Base-by-base conservation (phyloP, 2,888 invertebrate genomes). In the Sphaerophoria rueppellii region DNA sequence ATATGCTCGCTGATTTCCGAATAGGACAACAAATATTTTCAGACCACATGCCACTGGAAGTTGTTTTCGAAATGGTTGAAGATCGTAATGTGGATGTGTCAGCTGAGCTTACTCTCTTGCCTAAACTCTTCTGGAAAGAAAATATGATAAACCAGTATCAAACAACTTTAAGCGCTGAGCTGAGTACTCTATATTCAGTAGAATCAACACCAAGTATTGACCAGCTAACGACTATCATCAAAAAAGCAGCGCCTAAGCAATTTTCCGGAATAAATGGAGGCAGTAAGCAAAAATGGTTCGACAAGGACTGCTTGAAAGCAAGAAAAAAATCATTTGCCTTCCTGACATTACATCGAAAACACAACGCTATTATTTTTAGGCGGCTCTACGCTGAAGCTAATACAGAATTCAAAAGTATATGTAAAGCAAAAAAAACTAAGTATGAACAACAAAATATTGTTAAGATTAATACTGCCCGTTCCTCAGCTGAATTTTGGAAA, bases 231-330 rank as follows among this genome's bases (percentile, higher is more conserved):
- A 4, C n/a, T 4, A 14, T 50, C n/a, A 50, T n/a, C 12, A 12
- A 46, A 46, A 46, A 46, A 46, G 11, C 46, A 11, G 46, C 46
- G 6, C 50, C 50, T 14, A n/a, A 6, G n/a, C n/a, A 50, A 14
- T 50, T 50, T 50, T 14, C 14, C n/a, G 50, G 50, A 50, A n/a
- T 14, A 6, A 50, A 50, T 6, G n/a, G 50, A 16, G 14, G 16
- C n/a, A 50, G 50, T 50, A 50, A 50, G 50, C 50, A 50, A 50
- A 50, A 50, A 16, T 50, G 50, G 14, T 50, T 50, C 14, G 50
- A 50, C 50, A 50, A 50, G 6, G 50, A 50, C 14, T 50, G 50
- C 50, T 14, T 50, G 50, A 6, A 6, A 6, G 50, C 50, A 50
- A n/a, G n/a, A 50, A 6, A 5, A 4, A 50, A 50, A n/a, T 50